Evolutionary conservation across 2,113 vertebrate genomes (phyloP).

Genomic region (Mesocricetus auratus): DNA sequence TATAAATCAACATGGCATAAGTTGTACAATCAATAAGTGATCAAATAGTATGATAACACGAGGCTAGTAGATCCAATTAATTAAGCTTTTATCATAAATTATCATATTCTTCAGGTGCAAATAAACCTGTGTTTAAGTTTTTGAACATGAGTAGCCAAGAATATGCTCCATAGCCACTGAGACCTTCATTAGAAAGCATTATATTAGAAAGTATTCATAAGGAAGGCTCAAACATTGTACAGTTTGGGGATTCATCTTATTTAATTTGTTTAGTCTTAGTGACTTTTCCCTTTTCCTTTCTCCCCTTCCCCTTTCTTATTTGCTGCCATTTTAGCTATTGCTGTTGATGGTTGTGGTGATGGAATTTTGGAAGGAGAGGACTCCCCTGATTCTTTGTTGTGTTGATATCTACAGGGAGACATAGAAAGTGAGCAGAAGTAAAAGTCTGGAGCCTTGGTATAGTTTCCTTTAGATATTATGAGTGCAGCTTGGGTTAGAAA

Average conservation of each 20-base stretch:
- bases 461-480: background rate
- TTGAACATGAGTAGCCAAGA: background rate
- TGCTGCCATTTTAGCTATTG: background rate
- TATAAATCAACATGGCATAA: slow-evolving; percentile 23
- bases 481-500: background rate
- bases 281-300: background rate
- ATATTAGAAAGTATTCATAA: background rate
- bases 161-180: background rate
- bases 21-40: background rate
- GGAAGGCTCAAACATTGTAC: background rate
- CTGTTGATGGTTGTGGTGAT: background rate
- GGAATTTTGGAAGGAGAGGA: background rate
- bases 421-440: background rate
- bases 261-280: background rate
- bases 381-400: background rate
- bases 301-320: background rate
- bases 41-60: background rate
- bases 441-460: background rate
- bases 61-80: slow-evolving; percentile 52
- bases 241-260: background rate
- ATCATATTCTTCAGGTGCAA: slow-evolving; percentile 28
- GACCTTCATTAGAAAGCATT: background rate
- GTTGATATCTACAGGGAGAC: background rate
- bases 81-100: slow-evolving; percentile 46
- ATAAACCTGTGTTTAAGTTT: background rate